phyloP scores from a whole-genome alignment of 92 coral and sea anemone genomes.

The Phenganax stokvisi region DNA sequence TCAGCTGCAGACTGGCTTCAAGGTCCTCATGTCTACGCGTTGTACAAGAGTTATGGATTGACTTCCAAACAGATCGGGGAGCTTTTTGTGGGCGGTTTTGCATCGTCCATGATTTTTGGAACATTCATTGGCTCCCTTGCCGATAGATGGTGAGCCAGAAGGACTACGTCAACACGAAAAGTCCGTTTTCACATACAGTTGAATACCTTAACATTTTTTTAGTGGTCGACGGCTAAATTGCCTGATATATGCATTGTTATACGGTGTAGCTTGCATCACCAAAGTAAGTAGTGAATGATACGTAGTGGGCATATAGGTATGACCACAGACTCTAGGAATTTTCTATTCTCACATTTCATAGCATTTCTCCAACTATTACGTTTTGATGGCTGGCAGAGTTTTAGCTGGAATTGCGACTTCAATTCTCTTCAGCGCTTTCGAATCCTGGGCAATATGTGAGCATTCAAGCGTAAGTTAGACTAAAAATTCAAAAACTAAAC shows the following conservation, averaged over 20 bases:
- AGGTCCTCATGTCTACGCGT: constrained; percentile 92
- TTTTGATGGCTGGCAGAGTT: constrained; percentile 67
- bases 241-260: constrained; percentile 69
- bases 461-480: constrained; percentile 59
- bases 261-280: constrained; percentile 71
- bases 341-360: neutral
- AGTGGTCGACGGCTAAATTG: constrained; percentile 91
- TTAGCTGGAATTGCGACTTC: constrained; percentile 94
- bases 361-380: constrained; percentile 70
- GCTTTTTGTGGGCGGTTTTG: constrained; percentile 88
- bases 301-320: neutral
- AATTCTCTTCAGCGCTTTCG: constrained; percentile 86
- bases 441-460: constrained; percentile 88
- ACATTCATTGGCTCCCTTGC: constrained; percentile 87
- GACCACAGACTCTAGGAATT: neutral
- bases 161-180: no score
- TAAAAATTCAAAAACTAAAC: neutral
- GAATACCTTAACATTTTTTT: neutral
- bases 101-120: constrained; percentile 93
- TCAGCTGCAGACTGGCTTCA: constrained; percentile 93
- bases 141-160: constrained; percentile 70
- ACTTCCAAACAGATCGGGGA: constrained; percentile 77
- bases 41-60: constrained; percentile 80
- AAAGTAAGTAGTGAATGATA: constrained; percentile 50
- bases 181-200: neutral